These are phyloP conservation scores for Apomyelois bistriatella DNA, from an alignment of 2,888 invertebrate species.

Conservation along the genomic window DNA sequence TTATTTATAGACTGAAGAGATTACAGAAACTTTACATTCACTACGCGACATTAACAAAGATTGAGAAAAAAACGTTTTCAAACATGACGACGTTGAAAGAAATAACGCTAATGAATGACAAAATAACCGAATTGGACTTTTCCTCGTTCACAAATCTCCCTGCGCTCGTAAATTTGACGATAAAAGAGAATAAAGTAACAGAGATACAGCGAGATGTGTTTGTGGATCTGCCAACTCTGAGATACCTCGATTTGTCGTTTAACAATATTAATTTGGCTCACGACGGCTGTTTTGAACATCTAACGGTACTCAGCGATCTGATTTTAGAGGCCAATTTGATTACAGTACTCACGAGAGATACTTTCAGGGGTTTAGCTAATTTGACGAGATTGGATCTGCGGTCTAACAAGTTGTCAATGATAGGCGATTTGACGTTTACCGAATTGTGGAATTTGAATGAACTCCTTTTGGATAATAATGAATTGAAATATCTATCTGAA, in stretches of 20 bases:
- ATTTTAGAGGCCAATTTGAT: constrained; percentile 89
- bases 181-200: constrained; percentile 88
- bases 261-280: constrained; percentile 92
- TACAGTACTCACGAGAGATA: constrained; percentile 86
- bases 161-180: constrained; percentile 83
- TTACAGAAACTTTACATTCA: constrained; percentile 85
- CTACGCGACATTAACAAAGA: constrained; percentile 85
- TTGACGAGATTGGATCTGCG: constrained; percentile 87
- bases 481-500: constrained; percentile 86
- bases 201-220: constrained; percentile 89
- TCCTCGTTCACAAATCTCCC: constrained; percentile 87
- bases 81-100: constrained; percentile 86
- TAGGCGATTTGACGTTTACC: constrained; percentile 89
- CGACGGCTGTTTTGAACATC: constrained; percentile 89
- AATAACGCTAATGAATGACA: constrained; percentile 85
- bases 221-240: constrained; percentile 85
- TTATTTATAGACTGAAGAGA: constrained; percentile 82
- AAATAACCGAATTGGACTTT: constrained; percentile 84
- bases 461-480: constrained; percentile 85
- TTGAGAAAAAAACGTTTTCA: constrained; percentile 86
- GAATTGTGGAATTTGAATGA: constrained; percentile 88
- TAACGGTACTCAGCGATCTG: constrained; percentile 86
- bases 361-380: constrained; percentile 87
- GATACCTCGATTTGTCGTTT: constrained; percentile 89
- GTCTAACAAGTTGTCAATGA: constrained; percentile 86